A percentile compares a stretch with the other conserved stretches of the same genome.
phyloP scores from a whole-genome alignment of 2,113 vertebrate genomes.

The Clinocottus analis region DNA sequence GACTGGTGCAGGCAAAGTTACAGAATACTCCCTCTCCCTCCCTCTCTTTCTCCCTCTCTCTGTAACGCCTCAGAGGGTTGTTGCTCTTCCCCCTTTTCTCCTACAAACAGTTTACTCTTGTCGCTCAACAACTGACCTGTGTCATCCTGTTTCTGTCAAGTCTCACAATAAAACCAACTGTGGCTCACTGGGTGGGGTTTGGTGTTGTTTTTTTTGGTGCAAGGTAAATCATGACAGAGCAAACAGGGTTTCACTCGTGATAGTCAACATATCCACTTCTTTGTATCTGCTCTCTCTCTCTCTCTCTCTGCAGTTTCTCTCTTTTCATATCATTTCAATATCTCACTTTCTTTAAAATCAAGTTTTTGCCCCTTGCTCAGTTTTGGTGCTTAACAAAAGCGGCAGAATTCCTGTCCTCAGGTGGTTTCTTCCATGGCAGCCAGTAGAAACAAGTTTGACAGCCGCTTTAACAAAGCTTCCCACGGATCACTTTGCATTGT shows the following conservation, averaged over 20 bases:
- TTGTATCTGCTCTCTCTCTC: background rate
- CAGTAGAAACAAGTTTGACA: background rate
- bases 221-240: constrained; percentile 23
- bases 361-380: background rate
- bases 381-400: background rate
- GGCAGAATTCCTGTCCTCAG: background rate
- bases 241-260: constrained; percentile 6
- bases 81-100: no score
- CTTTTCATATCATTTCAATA: background rate
- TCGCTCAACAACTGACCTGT: no score
- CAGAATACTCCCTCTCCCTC: background rate
- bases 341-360: no score
- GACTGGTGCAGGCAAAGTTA: constrained; percentile 19
- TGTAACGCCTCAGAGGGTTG: background rate
- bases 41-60: background rate
- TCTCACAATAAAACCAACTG: constrained; percentile 1
- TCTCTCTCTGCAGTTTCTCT: no score
- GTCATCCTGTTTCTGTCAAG: background rate
- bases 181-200: background rate
- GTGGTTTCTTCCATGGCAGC: background rate
- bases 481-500: background rate
- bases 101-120: no score
- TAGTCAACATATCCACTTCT: background rate
- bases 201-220: background rate
- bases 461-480: background rate